Percentiles rank a stretch among this genome's conserved stretches.
Conservation (phyloP, 2,797 vertebrate genomes). For the Furcifer pardalis region DNA sequence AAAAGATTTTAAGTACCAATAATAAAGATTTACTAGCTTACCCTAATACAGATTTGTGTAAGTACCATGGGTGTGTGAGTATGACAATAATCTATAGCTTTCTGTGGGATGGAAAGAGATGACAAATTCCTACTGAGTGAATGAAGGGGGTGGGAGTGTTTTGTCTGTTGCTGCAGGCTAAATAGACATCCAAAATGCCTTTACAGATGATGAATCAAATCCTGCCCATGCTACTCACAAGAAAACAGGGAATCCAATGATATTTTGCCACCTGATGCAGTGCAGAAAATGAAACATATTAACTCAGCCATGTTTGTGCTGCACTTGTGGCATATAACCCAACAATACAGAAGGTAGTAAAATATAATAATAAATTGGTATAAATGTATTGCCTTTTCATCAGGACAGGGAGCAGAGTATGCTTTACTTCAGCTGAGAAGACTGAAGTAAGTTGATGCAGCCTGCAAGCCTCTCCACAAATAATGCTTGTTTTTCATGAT, state of each 20-base stretch:
- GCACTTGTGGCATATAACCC: background rate
- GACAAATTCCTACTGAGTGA: background rate
- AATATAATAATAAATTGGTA: background rate
- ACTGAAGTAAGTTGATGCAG: no score
- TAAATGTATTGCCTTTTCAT: background rate
- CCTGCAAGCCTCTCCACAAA: no score
- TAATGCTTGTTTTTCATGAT: no score
- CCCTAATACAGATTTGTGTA: constrained; percentile 12
- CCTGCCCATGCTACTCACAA: background rate
- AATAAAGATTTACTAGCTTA: constrained; percentile 24
- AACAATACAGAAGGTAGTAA: background rate
- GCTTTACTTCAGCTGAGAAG: background rate
- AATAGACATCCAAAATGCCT: background rate
- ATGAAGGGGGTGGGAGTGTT: background rate
- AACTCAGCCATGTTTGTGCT: background rate
- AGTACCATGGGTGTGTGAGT: background rate
- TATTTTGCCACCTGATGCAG: background rate
- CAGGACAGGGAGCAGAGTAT: background rate
- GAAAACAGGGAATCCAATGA: background rate
- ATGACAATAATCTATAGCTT: background rate
- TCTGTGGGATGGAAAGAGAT: background rate
- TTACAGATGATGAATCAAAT: background rate
- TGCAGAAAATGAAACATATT: background rate
- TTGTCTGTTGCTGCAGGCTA: background rate
- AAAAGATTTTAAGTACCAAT: constrained; percentile 17